Evolutionary conservation across 2,797 vertebrate genomes (phyloP).

Genomic region (Taeniopygia guttata): DNA sequence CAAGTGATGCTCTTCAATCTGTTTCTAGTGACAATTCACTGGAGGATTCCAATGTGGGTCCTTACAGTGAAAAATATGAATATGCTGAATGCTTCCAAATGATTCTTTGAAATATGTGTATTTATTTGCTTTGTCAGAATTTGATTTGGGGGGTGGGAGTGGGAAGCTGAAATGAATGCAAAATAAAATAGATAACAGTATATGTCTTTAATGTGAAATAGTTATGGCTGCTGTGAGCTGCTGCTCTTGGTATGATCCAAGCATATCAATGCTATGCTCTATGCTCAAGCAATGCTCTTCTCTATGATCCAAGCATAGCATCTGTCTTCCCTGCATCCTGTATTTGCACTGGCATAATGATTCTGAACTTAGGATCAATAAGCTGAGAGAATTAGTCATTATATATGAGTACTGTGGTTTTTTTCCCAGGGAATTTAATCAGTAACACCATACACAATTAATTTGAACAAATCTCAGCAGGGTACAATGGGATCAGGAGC

Average conservation of each 20-base stretch:
- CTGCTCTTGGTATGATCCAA: not conserved
- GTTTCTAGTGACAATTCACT: not conserved
- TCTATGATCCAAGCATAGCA: not conserved
- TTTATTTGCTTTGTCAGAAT: not conserved
- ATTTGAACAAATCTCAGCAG: conserved; percentile 8
- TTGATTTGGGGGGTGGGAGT: not conserved
- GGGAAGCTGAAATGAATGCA: not conserved
- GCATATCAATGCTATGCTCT: no score
- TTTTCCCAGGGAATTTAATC: conserved; percentile 13
- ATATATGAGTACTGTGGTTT: not conserved
- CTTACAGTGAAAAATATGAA: not conserved
- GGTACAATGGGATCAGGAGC: not conserved
- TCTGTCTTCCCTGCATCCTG: not conserved
- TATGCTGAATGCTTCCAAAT: not conserved
- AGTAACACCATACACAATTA: not conserved
- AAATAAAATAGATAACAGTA: not conserved
- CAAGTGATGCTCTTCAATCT: not conserved
- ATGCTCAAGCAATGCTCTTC: not conserved
- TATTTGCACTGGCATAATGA: not conserved
- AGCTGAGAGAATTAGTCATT: not conserved
- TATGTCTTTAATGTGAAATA: not conserved
- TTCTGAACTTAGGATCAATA: conserved; percentile 19
- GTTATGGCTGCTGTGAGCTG: not conserved
- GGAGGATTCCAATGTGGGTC: not conserved
- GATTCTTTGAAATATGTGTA: not conserved